A percentile compares a stretch with the other conserved stretches of the same genome.
These are phyloP conservation scores for Plodia interpunctella DNA, from an alignment of 1,140 invertebrate species.

Conservation along the genomic window DNA sequence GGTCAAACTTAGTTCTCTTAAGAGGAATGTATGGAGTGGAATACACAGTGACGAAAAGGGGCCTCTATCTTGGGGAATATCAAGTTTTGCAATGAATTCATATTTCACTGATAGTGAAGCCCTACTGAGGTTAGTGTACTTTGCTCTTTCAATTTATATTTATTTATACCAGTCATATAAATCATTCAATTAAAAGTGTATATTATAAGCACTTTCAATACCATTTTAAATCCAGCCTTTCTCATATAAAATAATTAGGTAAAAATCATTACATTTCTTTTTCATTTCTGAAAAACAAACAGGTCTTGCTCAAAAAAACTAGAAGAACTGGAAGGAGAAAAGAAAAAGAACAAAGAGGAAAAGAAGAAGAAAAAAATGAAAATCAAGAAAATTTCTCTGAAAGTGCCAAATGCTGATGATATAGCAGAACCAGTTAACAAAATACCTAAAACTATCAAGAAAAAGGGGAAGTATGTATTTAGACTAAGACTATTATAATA, in stretches of 20 bases:
- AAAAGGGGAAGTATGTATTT: conserved; percentile 70
- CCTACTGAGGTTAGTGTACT: conserved; percentile 64
- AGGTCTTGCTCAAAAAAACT: conserved; percentile 78
- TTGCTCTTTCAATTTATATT: conserved; percentile 7
- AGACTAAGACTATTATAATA: too few relatives aligned
- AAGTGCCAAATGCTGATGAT: conserved; percentile 65
- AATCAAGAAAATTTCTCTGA: conserved; percentile 66
- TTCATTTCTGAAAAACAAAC: too few relatives aligned
- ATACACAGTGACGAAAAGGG: conserved; percentile 63
- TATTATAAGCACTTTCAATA: too few relatives aligned
- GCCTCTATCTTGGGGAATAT: conserved; percentile 80
- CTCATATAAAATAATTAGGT: background rate
- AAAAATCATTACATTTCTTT: background rate
- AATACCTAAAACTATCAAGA: conserved; percentile 69
- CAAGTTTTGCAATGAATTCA: conserved; percentile 74
- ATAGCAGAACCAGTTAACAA: conserved; percentile 55
- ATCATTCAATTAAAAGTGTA: too few relatives aligned
- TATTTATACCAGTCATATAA: too few relatives aligned
- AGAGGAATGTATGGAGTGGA: conserved; percentile 79
- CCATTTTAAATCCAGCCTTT: too few relatives aligned
- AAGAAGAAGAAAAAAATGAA: conserved; percentile 74
- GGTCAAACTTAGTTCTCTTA: conserved; percentile 77
- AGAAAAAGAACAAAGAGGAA: conserved; percentile 62
- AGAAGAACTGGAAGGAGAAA: conserved; percentile 70
- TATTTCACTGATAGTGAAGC: conserved; percentile 77